Conservation (phyloP, 2,113 vertebrate species). For the Myiagra hebetior region DNA sequence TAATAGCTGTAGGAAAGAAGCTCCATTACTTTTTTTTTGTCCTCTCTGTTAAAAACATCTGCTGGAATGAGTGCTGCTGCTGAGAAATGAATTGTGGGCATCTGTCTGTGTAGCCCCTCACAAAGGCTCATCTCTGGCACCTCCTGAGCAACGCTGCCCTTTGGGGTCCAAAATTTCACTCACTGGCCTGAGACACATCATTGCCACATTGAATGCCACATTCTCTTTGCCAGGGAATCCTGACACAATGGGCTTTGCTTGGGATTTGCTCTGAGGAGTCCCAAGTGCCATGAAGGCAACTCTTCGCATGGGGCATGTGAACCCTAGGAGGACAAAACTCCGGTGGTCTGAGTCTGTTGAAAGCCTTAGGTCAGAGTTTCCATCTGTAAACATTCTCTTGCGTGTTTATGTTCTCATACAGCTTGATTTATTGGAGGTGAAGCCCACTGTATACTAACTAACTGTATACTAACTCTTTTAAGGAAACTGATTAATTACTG, state of each 20-base stretch:
- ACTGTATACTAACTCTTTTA: background rate
- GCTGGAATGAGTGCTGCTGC: background rate
- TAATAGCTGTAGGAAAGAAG: background rate
- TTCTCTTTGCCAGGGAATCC: background rate
- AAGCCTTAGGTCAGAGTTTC: slow-evolving; percentile 49
- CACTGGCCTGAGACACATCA: rapidly evolving
- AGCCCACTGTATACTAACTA: slow-evolving; percentile 19
- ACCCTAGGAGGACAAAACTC: background rate
- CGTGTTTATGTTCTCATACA: slow-evolving; percentile 21
- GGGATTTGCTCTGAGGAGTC: background rate
- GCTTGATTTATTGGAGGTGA: slow-evolving; percentile 61
- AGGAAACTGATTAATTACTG: slow-evolving; percentile 34
- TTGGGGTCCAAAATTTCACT: rapidly evolving
- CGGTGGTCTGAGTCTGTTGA: slow-evolving; percentile 37
- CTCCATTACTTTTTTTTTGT: background rate
- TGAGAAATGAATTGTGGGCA: background rate
- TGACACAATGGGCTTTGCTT: background rate
- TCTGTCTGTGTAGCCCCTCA: background rate
- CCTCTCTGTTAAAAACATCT: background rate
- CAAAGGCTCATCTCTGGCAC: background rate
- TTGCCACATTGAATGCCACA: rapidly evolving
- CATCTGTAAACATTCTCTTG: slow-evolving; percentile 48
- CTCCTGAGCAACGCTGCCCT: background rate
- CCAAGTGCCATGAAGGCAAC: background rate
- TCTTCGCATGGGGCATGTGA: rapidly evolving